Percentiles rank a stretch among this genome's conserved stretches.
Evolutionary conservation across 2,797 vertebrate genomes (phyloP).

Genomic region (Morus bassanus): DNA sequence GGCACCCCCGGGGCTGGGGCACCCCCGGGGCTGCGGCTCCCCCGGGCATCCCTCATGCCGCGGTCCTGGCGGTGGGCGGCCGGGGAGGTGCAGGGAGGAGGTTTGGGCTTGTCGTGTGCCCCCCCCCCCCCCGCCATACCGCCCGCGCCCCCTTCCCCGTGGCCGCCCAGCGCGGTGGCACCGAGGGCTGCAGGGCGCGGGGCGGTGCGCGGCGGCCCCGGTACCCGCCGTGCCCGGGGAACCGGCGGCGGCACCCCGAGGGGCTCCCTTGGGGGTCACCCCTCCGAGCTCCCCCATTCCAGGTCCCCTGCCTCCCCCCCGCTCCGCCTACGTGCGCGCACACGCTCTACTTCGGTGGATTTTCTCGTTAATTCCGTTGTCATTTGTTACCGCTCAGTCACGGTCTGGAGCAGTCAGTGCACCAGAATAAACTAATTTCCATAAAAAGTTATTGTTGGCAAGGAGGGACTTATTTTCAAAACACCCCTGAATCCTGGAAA

Average conservation of each 20-base stretch:
- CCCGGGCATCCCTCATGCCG: too few species aligned
- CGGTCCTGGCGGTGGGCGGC: too few species aligned
- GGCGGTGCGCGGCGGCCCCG: background rate
- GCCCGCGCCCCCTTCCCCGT: background rate
- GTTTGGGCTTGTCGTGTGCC: background rate
- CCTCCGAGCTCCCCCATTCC: rapidly evolving
- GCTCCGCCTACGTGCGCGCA: rapidly evolving
- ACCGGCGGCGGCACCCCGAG: background rate
- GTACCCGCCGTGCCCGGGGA: background rate
- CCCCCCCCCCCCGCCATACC: background rate
- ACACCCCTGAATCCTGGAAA: background rate
- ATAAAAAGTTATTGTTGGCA: background rate
- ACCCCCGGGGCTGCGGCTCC: too few species aligned
- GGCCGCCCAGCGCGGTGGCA: background rate
- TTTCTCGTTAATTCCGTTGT: background rate
- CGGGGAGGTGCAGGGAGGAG: background rate
- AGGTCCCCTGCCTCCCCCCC: rapidly evolving
- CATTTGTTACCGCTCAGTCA: background rate
- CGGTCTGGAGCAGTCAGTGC: background rate
- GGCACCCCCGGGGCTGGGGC: too few species aligned
- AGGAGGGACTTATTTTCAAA: background rate
- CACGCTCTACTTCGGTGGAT: rapidly evolving
- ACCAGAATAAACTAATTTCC: background rate
- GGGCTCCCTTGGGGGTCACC: background rate
- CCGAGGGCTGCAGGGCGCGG: background rate